Percentiles rank a stretch among this genome's conserved stretches.
Conservation (phyloP, 53 echinoderm and acorn worm genomes). For the Echinarachnius parma region DNA sequence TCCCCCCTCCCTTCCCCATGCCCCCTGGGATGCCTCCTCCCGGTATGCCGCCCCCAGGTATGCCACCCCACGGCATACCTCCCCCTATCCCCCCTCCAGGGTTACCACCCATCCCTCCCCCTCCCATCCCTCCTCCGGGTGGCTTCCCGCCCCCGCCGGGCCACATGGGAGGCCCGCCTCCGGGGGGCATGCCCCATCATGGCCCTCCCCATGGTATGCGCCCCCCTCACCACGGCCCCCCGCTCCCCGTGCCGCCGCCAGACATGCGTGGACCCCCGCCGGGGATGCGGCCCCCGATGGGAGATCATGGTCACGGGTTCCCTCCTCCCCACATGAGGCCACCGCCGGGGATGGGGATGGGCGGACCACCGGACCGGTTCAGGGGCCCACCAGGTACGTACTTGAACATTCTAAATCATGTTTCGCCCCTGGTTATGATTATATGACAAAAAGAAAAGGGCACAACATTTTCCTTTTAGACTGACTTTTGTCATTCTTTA, state of each 20-base stretch:
- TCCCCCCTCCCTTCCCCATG: slow-evolving; percentile 56
- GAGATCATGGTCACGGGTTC: slow-evolving; percentile 21
- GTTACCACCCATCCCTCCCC: slow-evolving; percentile 46
- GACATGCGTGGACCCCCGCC: slow-evolving; percentile 44
- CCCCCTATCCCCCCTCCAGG: slow-evolving; percentile 56
- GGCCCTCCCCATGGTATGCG: slow-evolving; percentile 62
- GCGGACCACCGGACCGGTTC: slow-evolving; percentile 38
- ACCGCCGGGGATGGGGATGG: slow-evolving; percentile 47
- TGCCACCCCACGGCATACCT: slow-evolving; percentile 85
- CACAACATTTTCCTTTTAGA: too few relatives aligned
- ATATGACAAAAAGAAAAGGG: too few relatives aligned
- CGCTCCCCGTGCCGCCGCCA: slow-evolving; percentile 54
- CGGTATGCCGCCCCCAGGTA: slow-evolving; percentile 78
- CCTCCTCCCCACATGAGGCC: slow-evolving; percentile 46
- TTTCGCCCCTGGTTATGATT: too few relatives aligned
- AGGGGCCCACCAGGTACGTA: slow-evolving; percentile 41
- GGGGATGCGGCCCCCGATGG: neutral
- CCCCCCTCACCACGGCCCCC: slow-evolving; percentile 50
- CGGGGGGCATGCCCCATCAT: slow-evolving; percentile 63
- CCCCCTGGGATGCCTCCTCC: slow-evolving; percentile 78
- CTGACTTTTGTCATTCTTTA: too few relatives aligned
- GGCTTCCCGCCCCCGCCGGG: too few relatives aligned
- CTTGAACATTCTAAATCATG: too few relatives aligned
- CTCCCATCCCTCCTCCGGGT: slow-evolving; percentile 43
- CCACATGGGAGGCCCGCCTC: too few relatives aligned